Conservation (phyloP, 2,797 vertebrate species). For the Spatula versicolor region DNA sequence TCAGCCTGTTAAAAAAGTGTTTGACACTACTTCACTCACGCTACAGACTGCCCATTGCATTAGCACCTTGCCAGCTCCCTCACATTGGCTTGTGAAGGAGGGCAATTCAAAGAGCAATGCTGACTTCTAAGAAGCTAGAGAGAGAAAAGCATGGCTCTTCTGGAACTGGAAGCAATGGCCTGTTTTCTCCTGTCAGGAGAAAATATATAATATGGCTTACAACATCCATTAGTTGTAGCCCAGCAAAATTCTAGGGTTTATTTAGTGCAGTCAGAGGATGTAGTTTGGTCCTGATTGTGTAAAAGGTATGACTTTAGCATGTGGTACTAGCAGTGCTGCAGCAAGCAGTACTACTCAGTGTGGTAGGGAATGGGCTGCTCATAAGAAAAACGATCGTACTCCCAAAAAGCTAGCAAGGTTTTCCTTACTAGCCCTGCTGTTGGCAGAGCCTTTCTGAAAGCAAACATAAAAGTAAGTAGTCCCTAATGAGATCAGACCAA, state of each 20-base stretch:
- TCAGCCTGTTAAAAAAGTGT: background rate
- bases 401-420: background rate
- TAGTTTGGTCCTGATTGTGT: background rate
- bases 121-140: background rate
- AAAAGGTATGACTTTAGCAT: background rate
- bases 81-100: background rate
- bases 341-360: background rate
- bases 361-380: background rate
- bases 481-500: background rate
- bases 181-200: background rate
- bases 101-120: background rate
- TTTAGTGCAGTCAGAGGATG: background rate
- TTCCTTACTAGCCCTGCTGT: background rate
- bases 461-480: background rate
- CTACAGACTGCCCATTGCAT: background rate
- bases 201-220: background rate
- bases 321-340: background rate
- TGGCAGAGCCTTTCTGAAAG: conserved; percentile 1
- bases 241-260: background rate
- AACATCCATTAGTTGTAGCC: background rate
- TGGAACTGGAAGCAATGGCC: background rate
- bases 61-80: background rate
- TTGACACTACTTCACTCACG: background rate
- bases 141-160: background rate
- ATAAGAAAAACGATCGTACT: background rate